Evolutionary conservation across 2,888 invertebrate species (phyloP), one percentile per base, ranked within the genome.

Genomic region (Ophioninae sp.): DNA sequence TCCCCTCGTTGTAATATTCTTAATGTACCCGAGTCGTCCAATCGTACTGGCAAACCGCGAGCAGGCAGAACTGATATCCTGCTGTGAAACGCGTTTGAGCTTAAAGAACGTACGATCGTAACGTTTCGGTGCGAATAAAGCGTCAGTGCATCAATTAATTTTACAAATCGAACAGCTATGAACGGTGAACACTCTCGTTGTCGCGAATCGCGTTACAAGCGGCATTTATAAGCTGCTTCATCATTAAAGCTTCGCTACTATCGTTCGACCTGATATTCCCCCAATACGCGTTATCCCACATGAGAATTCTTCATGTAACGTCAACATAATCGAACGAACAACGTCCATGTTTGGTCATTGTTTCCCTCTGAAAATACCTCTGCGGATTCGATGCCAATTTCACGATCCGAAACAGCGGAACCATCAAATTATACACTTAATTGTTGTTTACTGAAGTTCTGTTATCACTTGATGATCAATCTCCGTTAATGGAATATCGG

Each of bases 1-100:
- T n/a, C 39, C 62, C 67, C 41, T 44, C 64, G 37, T 59, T 77
- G 70, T 30, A 76, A 79, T 76, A 76, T 82, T 73, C 68, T 73
- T 73, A 73, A 79, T 72, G 57, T 79, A 59, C 76, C 59, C 21
- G 20, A 7, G 21, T 73, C 67, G 68, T 79, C 37, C 8, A 68
- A 74, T 79, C 61, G 81, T 69, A 50, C 37, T 44, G 64, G 17
- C 68, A 41, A 44, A 61, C 73, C 64, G 62, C 44, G 44, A 1
- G 73, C 72, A 68, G 67, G 67, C 78, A 70, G 74, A 81, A 84
- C 75, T 72, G 65, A 81, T 73, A 73, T 69, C 17, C 21, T 7
- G 8, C 21, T 37, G 20, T 50, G 44, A 39, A 30, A 70, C 56
- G 37, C 64, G 20, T 56, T 13, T 50, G 2, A 3, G 20, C 41